phyloP scores from a whole-genome alignment of 1,140 invertebrate species.

The Sycophila sp. region DNA sequence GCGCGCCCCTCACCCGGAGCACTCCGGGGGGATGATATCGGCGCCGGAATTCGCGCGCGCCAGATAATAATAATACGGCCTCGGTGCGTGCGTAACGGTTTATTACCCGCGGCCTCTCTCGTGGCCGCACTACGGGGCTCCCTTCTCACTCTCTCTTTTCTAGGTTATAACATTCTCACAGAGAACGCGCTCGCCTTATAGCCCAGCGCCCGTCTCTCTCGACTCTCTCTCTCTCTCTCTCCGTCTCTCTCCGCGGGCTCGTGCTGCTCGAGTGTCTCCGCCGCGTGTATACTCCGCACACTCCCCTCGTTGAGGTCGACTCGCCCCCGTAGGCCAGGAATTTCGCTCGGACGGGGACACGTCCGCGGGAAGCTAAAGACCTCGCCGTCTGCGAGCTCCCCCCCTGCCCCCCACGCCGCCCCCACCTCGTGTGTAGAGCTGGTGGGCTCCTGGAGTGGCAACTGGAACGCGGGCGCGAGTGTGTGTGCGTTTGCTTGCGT shows the following conservation, averaged over 20 bases:
- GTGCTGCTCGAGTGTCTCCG: not conserved
- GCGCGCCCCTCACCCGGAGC: not conserved
- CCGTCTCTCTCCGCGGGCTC: not conserved
- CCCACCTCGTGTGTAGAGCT: too few relatives aligned
- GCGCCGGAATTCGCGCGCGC: conserved; percentile 53
- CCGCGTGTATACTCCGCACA: not conserved
- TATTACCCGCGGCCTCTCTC: conserved; percentile 25
- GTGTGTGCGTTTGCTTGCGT: not conserved
- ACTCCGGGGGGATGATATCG: conserved; percentile 57
- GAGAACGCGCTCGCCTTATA: not conserved
- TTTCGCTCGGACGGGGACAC: too few relatives aligned
- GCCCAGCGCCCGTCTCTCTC: not conserved
- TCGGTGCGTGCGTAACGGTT: conserved; percentile 35
- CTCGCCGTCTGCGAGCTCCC: too few relatives aligned
- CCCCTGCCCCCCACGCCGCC: too few relatives aligned
- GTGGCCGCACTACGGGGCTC: not conserved
- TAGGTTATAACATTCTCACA: conserved; percentile 38
- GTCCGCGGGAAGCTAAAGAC: too few relatives aligned
- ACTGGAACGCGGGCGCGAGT: conserved; percentile 10
- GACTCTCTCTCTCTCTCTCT: not conserved
- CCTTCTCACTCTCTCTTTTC: conserved; percentile 23
- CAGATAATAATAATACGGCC: conserved; percentile 42
- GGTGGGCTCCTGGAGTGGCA: not conserved
- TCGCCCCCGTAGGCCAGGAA: too few relatives aligned
- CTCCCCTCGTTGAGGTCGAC: too few relatives aligned